Evolutionary conservation across 2,888 invertebrate genomes (phyloP), one percentile per base, ranked within the genome.

Genomic region (Peribatodes rhomboidaria): DNA sequence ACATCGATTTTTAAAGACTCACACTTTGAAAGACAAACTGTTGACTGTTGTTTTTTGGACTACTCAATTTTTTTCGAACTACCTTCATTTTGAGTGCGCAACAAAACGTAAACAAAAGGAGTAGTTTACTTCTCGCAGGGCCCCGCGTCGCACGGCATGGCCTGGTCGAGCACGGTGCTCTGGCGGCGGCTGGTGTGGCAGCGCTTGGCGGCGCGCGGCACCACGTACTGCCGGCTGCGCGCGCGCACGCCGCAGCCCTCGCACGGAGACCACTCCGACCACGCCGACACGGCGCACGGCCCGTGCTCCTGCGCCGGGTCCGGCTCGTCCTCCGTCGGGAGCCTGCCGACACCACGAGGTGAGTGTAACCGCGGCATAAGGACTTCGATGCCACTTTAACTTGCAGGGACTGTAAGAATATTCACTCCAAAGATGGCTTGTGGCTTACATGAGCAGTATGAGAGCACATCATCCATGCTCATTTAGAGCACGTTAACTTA

Each of bases 221-320:
- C 94, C 42, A 95, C 84, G 85, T 96, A 97, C 73, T 95, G 94
- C 0, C 98, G 91, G 10, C 95, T 94, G 61, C 97, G 94, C 0
- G 95, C 95, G 67, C 96, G 95, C n/a, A 94, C 94, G 0, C 97
- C 95, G 37, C 95, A 95, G 6, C 96, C 96, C 66, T 83, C 87
- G 83, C 98, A 98, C 27, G 95, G 94, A 0, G 97, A 96, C 97
- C 97, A 98, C 37, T 94, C 94, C 1, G 95, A 94, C 97, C 97
- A 98, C 16, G 94, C 90, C 0, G 96, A 95, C 58, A 97, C 89
- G 0, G 95, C 96, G 79, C 97, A 97, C 67, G 83, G 93, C n/a
- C 88, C 87, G 13, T 81, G 71, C 11, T 82, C 69, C 70, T 70
- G 89, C 22, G 85, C 94, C 46, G 88, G 92, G 3, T 93, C 92